Base-by-base conservation (phyloP, 1,140 invertebrate genomes). In the Trachymyrmex cornetzi region DNA sequence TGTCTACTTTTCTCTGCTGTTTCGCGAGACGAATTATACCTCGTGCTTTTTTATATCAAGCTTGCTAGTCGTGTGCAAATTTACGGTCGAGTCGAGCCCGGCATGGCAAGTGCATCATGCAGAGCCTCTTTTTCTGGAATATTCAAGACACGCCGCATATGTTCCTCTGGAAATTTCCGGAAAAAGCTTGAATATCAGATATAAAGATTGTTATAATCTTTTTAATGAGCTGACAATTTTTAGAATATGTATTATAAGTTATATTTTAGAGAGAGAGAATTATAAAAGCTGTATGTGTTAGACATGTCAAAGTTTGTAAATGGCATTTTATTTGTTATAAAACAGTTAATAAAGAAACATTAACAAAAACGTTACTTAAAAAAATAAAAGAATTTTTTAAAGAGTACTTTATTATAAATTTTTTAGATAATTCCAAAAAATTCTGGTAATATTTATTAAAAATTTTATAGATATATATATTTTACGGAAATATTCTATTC, bases 61-160 rank as follows among this genome's bases (percentile, higher is more conserved):
- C 63, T 67, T 14, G 44, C 14, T 66, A 30, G 27, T 55, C 48
- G 63, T 69, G 50, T 61, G 63, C 38, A 22, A n/a, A 80, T 80
- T 80, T 67, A 80, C 14, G 61, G 57, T 61, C 57, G 74, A 80
- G 44, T 66, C 59, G 61, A 80, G 77, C 5, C 4, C 14, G 38
- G 24, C 77, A 48, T 53, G 50, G 44, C 77, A 34, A 80, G 44
- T 53, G 14, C 27, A 57, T 66, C 63, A 30, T 24, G 44, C 19
- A 38, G 22, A 22, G 9, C n/a, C 14, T 44, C 38, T 80, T 69
- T 66, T 34, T 11, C 9, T 3, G 27, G 22, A 38, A 67, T 80
- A 80, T 69, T 24, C 77, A 67, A 67, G 63, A 66, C 7, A 66
- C 7, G 22, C 16, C 19, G 16, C 59, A 30, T 80, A 66, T 14